A percentile compares a stretch with the other conserved stretches of the same genome.
These are phyloP conservation scores for Macroteleia sp. DNA, from an alignment of 2,888 invertebrate species.

Conservation along the genomic window DNA sequence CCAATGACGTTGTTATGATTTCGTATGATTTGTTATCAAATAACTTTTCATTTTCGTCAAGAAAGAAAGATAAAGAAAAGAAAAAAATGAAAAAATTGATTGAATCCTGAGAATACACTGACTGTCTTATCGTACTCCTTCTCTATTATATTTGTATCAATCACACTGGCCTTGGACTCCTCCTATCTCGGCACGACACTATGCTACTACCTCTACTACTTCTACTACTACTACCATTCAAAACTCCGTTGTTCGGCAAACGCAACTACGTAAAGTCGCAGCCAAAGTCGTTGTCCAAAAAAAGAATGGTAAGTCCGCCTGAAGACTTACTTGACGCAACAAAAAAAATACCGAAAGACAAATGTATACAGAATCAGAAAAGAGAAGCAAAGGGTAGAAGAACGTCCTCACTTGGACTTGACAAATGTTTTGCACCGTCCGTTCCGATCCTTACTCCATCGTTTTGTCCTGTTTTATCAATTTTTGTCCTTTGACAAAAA, in stretches of 20 bases:
- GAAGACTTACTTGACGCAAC: slow-evolving; percentile 83
- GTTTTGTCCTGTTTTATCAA: no score
- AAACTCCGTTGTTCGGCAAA: slow-evolving; percentile 83
- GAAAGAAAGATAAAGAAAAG: slow-evolving; percentile 33
- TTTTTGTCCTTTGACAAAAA: no score
- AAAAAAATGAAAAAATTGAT: slow-evolving; percentile 34
- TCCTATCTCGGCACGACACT: slow-evolving; percentile 84
- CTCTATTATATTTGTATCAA: slow-evolving; percentile 84
- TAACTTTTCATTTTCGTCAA: slow-evolving; percentile 65
- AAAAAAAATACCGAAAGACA: slow-evolving; percentile 42
- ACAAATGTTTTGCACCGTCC: slow-evolving; percentile 31
- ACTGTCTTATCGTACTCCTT: slow-evolving; percentile 84
- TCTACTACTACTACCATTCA: slow-evolving; percentile 81
- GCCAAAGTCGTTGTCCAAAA: slow-evolving; percentile 85
- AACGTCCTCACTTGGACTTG: slow-evolving; percentile 29
- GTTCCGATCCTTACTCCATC: slow-evolving; percentile 9
- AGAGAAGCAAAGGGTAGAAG: slow-evolving; percentile 44
- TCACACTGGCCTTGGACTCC: slow-evolving; percentile 84
- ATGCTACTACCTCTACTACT: slow-evolving; percentile 81
- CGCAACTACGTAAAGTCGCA: slow-evolving; percentile 84
- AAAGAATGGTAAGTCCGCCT: slow-evolving; percentile 84
- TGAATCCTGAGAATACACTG: slow-evolving; percentile 77
- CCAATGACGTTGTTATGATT: slow-evolving; percentile 21
- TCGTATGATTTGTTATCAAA: slow-evolving; percentile 39
- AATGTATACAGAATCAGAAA: slow-evolving; percentile 31